phyloP scores from a whole-genome alignment of 2,797 vertebrate genomes.

The Hippocampus kuda region DNA sequence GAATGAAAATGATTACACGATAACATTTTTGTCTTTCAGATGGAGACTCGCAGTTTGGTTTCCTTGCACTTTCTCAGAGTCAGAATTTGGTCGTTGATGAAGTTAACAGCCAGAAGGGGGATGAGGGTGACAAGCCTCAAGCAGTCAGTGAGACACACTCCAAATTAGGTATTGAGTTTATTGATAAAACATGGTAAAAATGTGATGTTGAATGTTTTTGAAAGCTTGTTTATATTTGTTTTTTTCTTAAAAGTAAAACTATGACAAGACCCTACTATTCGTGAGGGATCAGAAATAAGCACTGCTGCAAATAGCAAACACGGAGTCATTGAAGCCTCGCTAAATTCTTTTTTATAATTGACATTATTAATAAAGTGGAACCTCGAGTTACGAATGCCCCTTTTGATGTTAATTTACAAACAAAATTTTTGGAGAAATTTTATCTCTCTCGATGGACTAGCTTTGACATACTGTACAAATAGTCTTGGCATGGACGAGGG shows the following conservation, averaged over 20 bases:
- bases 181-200: neutral
- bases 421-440: too few species aligned
- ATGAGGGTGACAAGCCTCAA: constrained; percentile 10
- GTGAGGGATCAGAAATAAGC: neutral
- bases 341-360: too few species aligned
- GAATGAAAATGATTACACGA: neutral
- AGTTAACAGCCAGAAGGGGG: constrained; percentile 33
- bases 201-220: neutral
- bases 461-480: too few species aligned
- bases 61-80: constrained; percentile 83
- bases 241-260: neutral
- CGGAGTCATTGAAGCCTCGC: too few species aligned
- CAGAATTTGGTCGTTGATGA: constrained; percentile 68
- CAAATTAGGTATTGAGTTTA: constrained; percentile 17
- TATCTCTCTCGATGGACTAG: too few species aligned
- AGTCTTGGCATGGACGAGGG: too few species aligned
- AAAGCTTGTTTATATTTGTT: neutral
- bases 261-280: neutral
- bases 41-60: constrained; percentile 75
- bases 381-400: too few species aligned
- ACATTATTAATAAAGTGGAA: too few species aligned
- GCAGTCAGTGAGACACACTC: constrained; percentile 27
- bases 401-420: too few species aligned
- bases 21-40: constrained; percentile 48
- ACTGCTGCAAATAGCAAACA: neutral